phyloP scores from a whole-genome alignment of 2,797 vertebrate species.

The Holocentrus rufus region DNA sequence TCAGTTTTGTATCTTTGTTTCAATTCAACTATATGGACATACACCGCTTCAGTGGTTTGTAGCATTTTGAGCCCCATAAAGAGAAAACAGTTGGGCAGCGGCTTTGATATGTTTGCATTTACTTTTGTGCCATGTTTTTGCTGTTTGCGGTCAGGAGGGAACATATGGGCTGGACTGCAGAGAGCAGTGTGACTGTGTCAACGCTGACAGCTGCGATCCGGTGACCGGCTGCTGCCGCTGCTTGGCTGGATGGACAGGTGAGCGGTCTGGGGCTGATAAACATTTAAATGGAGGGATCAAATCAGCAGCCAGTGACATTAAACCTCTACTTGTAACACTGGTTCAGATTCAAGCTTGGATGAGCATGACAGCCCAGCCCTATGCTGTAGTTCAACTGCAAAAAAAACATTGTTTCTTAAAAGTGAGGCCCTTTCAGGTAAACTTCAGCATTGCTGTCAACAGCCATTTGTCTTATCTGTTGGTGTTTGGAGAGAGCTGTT shows the following conservation, averaged over 20 bases:
- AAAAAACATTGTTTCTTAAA: neutral
- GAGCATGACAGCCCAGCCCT: constrained; percentile 8
- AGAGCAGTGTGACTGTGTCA: constrained; percentile 90
- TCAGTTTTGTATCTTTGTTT: no score
- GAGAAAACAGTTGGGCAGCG: neutral
- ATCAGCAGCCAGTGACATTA: constrained; percentile 27
- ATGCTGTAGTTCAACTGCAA: constrained; percentile 15
- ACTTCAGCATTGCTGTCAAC: neutral
- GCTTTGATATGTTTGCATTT: neutral
- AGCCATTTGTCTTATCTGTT: neutral
- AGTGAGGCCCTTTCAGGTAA: neutral
- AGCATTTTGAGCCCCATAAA: neutral
- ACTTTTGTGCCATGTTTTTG: neutral
- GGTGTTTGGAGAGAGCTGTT: neutral
- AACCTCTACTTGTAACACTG: constrained; percentile 29
- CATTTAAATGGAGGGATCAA: constrained; percentile 11
- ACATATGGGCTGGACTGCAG: constrained; percentile 90
- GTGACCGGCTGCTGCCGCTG: constrained; percentile 91
- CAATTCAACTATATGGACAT: no score
- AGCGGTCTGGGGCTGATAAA: constrained; percentile 36
- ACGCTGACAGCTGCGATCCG: constrained; percentile 89
- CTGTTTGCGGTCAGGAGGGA: constrained; percentile 85
- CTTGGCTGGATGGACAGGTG: constrained; percentile 95
- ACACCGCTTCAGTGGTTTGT: neutral
- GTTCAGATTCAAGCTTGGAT: constrained; percentile 30